phyloP scores from a whole-genome alignment of 2,888 invertebrate genomes.

The Charanyca ferruginea region DNA sequence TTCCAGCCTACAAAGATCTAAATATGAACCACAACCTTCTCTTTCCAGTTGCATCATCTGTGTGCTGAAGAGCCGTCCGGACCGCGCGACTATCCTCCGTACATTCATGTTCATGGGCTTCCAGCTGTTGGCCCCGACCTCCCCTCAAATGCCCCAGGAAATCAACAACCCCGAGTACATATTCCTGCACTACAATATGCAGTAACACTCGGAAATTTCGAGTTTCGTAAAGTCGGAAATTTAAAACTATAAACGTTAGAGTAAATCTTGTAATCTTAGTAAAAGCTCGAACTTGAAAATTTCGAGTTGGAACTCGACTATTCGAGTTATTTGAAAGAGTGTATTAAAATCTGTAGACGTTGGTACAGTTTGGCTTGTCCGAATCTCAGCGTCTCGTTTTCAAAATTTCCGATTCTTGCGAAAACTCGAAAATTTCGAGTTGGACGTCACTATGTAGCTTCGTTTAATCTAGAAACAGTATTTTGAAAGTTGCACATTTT shows the following conservation, averaged over 20 bases:
- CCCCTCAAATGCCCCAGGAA: slow-evolving; percentile 88
- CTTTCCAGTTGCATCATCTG: slow-evolving; percentile 91
- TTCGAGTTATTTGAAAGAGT: slow-evolving; percentile 1
- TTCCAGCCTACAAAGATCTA: too few species aligned
- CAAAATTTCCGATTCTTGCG: slow-evolving; percentile 45
- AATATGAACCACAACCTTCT: slow-evolving; percentile 5
- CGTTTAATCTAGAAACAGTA: slow-evolving; percentile 70
- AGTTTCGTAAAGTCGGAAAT: slow-evolving; percentile 55
- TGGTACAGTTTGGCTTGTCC: slow-evolving; percentile 28
- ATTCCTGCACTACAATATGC: slow-evolving; percentile 88
- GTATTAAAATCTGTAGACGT: slow-evolving; percentile 33
- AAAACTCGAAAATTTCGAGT: slow-evolving; percentile 60
- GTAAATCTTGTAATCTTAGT: slow-evolving; percentile 39
- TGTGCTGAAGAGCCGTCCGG: slow-evolving; percentile 95
- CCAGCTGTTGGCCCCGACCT: slow-evolving; percentile 95
- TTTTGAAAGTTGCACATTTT: slow-evolving; percentile 70
- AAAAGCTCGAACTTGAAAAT: slow-evolving; percentile 48
- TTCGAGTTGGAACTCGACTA: slow-evolving; percentile 38
- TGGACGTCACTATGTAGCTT: slow-evolving; percentile 47
- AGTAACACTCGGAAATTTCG: slow-evolving; percentile 71
- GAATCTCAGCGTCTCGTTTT: slow-evolving; percentile 21
- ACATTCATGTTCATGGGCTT: slow-evolving; percentile 99
- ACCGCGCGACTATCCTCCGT: slow-evolving; percentile 96
- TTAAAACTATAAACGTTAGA: slow-evolving; percentile 34
- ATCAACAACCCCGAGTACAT: slow-evolving; percentile 92